phyloP scores from a whole-genome alignment of 2,797 vertebrate genomes.

The Crypturellus tataupa region DNA sequence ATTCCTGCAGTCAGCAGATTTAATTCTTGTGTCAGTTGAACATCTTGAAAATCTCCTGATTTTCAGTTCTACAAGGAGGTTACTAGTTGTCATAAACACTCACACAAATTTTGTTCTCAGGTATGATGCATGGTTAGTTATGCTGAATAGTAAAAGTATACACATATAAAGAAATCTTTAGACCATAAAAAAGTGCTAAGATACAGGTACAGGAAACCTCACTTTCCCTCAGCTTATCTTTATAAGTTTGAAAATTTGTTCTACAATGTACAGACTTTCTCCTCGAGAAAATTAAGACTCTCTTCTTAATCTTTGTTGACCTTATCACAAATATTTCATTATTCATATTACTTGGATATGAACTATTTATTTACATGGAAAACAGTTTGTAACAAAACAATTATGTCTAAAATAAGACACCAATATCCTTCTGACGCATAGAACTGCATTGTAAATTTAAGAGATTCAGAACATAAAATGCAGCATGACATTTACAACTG shows the following conservation, averaged over 20 bases:
- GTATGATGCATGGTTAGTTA: accelerated
- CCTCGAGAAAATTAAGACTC: background rate
- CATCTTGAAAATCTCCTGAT: background rate
- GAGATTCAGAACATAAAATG: background rate
- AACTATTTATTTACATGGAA: background rate
- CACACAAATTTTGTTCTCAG: background rate
- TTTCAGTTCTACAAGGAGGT: background rate
- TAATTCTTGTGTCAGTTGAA: background rate
- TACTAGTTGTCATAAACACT: background rate
- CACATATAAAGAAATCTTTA: background rate
- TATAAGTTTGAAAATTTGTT: background rate
- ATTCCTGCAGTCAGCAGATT: background rate
- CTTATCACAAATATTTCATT: background rate
- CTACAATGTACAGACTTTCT: background rate
- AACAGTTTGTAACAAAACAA: background rate
- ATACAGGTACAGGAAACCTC: background rate
- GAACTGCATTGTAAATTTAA: background rate
- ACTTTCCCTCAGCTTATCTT: background rate
- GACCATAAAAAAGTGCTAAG: background rate
- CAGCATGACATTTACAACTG: background rate
- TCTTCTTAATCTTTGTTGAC: background rate
- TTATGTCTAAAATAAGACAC: background rate
- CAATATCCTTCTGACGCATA: background rate
- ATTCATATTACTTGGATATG: background rate
- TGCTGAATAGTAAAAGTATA: background rate